phyloP scores from a whole-genome alignment of 1,140 invertebrate genomes.

The Galleria mellonella region DNA sequence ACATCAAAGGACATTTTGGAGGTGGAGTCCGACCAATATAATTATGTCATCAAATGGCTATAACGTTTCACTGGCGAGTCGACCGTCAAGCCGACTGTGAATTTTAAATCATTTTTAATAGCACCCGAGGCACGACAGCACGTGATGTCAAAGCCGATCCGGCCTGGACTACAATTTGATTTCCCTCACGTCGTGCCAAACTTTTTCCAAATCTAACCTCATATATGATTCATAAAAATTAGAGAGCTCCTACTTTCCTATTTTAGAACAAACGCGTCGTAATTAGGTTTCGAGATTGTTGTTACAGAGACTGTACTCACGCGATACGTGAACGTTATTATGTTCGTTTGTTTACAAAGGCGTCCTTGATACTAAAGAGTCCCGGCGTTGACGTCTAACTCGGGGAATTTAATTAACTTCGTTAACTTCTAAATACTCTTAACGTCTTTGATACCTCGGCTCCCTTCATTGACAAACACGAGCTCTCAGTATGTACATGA shows the following conservation, averaged over 20 bases:
- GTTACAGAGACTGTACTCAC: slow-evolving; percentile 46
- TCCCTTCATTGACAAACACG: slow-evolving; percentile 62
- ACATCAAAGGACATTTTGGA: slow-evolving; percentile 39
- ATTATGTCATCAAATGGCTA: slow-evolving; percentile 55
- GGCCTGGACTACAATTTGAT: slow-evolving; percentile 42
- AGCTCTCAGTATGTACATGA: slow-evolving; percentile 45
- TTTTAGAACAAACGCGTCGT: slow-evolving; percentile 29
- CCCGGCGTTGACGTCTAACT: slow-evolving; percentile 58
- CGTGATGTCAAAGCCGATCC: slow-evolving; percentile 43
- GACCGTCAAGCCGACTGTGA: slow-evolving; percentile 58
- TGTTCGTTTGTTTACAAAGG: slow-evolving; percentile 61
- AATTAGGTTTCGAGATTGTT: slow-evolving; percentile 57
- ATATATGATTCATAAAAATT: slow-evolving; percentile 5
- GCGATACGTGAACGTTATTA: slow-evolving; percentile 67
- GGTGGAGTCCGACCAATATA: slow-evolving; percentile 31
- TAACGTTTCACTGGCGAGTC: slow-evolving; percentile 39
- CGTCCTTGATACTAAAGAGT: slow-evolving; percentile 61
- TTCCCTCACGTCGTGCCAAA: slow-evolving; percentile 17
- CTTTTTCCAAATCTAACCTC: slow-evolving; percentile 2
- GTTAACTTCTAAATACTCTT: slow-evolving; percentile 73
- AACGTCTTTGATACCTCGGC: slow-evolving; percentile 68
- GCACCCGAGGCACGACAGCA: slow-evolving; percentile 20
- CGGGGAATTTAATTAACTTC: slow-evolving; percentile 71
- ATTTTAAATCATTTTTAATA: slow-evolving; percentile 71
- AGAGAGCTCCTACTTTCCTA: slow-evolving; percentile 18